Conservation (phyloP, 2,113 vertebrate genomes). For the Lepus americanus region DNA sequence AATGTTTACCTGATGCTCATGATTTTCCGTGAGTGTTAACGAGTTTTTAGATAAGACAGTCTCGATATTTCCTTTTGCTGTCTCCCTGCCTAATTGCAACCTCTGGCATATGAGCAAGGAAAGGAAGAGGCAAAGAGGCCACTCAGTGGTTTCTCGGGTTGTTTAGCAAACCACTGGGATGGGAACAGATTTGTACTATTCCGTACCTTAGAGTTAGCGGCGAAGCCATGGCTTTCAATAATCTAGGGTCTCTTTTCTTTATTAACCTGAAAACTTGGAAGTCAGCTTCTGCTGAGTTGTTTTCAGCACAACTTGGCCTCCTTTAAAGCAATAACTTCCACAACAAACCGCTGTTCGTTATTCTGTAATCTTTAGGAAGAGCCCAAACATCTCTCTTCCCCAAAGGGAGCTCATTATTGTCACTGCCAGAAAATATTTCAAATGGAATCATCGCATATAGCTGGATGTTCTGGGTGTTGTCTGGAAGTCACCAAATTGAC, state of each 20-base stretch:
- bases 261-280: slow-evolving; percentile 26
- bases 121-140: neutral
- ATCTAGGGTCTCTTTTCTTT: neutral
- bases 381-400: slow-evolving; percentile 48
- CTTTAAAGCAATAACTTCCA: slow-evolving; percentile 47
- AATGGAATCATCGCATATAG: slow-evolving; percentile 43
- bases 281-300: neutral
- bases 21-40: neutral
- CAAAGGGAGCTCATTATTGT: slow-evolving; percentile 48
- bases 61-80: neutral
- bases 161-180: neutral
- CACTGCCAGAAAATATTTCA: slow-evolving; percentile 60
- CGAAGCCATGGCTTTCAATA: neutral
- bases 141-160: neutral
- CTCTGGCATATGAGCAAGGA: neutral
- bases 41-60: neutral
- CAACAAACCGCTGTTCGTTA: slow-evolving; percentile 24
- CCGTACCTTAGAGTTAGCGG: neutral
- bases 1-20: neutral
- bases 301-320: slow-evolving; percentile 21
- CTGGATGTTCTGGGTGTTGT: slow-evolving; percentile 6
- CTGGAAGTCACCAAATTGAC: slow-evolving; percentile 41
- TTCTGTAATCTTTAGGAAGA: slow-evolving; percentile 60
- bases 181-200: neutral
- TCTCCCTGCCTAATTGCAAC: neutral